These are phyloP conservation scores for Arge pagana DNA, from an alignment of 2,888 invertebrate species.

Conservation along the genomic window DNA sequence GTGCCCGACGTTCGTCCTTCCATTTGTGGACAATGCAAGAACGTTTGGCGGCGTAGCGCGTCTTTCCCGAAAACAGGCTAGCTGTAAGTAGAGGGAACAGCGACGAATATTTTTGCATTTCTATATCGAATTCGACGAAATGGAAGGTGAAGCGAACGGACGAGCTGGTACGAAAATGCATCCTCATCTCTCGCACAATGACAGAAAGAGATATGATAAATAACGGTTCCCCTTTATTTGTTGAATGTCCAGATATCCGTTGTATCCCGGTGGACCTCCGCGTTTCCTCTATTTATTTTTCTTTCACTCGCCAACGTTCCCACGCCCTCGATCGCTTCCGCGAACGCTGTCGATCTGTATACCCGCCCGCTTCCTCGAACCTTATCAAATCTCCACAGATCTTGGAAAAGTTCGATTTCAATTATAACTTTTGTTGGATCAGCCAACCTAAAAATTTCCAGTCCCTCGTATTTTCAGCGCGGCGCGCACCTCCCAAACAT, in stretches of 20 bases:
- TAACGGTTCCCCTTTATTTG: slow-evolving; percentile 7
- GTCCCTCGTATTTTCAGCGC: no score
- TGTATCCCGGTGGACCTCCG: slow-evolving; percentile 1
- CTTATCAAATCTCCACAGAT: slow-evolving; percentile 13
- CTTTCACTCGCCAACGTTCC: slow-evolving; percentile 1
- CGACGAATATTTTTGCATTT: no score
- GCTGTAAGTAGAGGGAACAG: slow-evolving; percentile 1
- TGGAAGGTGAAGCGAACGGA: no score
- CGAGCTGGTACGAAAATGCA: slow-evolving; percentile 15
- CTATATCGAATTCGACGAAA: no score
- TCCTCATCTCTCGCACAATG: slow-evolving; percentile 21
- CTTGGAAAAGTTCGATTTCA: no score
- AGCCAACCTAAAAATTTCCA: no score
- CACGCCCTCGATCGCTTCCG: slow-evolving; percentile 9
- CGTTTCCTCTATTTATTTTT: background rate
- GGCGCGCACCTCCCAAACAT: no score
- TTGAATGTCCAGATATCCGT: background rate
- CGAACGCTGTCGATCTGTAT: no score
- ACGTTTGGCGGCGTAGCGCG: no score
- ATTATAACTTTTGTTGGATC: no score
- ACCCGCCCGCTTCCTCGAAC: slow-evolving; percentile 7
- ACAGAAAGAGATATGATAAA: slow-evolving; percentile 21
- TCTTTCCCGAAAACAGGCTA: background rate
- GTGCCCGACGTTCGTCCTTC: slow-evolving; percentile 6
- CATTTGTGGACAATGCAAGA: no score